Conservation (phyloP, 2,113 vertebrate genomes). For the Tautogolabrus adspersus region DNA sequence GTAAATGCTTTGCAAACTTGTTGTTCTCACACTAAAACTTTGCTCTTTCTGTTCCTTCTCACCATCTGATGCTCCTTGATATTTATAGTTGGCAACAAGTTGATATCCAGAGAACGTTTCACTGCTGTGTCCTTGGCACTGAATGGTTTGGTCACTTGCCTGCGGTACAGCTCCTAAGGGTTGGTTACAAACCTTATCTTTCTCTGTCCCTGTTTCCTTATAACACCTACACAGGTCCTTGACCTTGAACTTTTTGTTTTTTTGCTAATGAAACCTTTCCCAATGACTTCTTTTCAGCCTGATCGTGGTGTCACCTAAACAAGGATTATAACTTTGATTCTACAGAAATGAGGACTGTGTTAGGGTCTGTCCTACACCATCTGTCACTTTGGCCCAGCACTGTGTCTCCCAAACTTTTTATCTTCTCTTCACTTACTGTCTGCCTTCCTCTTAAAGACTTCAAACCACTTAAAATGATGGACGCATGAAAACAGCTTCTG, state of each 20-base stretch:
- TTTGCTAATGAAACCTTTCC: slow-evolving; percentile 9
- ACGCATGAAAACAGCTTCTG: slow-evolving; percentile 23
- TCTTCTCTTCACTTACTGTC: slow-evolving; percentile 25
- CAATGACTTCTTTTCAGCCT: not conserved
- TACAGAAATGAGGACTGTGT: slow-evolving; percentile 38
- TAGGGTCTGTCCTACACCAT: slow-evolving; percentile 55
- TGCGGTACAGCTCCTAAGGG: not conserved
- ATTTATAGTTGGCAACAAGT: slow-evolving; percentile 14
- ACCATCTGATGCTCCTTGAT: slow-evolving; percentile 20
- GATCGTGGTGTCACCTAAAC: slow-evolving; percentile 3
- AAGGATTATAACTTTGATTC: slow-evolving; percentile 46
- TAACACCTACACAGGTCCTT: no score
- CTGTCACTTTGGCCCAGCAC: slow-evolving; percentile 53
- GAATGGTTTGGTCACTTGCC: not conserved
- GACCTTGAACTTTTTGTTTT: no score
- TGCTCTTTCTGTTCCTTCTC: slow-evolving; percentile 15
- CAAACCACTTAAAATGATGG: slow-evolving; percentile 7
- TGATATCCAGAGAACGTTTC: not conserved
- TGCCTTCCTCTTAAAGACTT: slow-evolving; percentile 13
- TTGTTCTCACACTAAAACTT: slow-evolving; percentile 2
- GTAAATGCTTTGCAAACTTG: not conserved
- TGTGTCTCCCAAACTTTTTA: slow-evolving; percentile 11
- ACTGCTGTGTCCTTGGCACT: slow-evolving; percentile 15
- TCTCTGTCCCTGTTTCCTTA: no score
- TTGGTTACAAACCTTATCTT: no score